A percentile compares a stretch with the other conserved stretches of the same genome.
phyloP scores from a whole-genome alignment of 2,888 invertebrate genomes.

The Idaea aversata region DNA sequence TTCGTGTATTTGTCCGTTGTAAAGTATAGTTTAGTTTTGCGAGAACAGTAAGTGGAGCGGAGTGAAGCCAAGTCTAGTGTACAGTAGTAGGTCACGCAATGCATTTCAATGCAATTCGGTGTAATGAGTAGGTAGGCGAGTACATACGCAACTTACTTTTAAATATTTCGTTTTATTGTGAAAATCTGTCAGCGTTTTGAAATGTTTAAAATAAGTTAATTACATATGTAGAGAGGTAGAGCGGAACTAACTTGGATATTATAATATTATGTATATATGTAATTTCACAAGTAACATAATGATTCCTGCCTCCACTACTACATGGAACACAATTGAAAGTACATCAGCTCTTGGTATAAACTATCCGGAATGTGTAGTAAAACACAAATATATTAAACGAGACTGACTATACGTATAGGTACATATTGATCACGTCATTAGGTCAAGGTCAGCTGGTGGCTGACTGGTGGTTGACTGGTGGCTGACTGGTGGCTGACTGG shows the following conservation, averaged over 20 bases:
- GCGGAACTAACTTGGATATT: neutral
- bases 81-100: conserved; percentile 23
- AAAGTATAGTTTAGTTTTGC: conserved; percentile 9
- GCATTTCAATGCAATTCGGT: conserved; percentile 16
- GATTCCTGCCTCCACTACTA: too few species aligned
- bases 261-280: neutral
- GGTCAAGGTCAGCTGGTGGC: neutral
- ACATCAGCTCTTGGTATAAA: neutral
- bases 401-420: neutral
- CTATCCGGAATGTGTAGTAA: neutral
- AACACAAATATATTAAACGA: neutral
- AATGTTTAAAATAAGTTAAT: neutral
- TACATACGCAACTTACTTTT: conserved; percentile 14
- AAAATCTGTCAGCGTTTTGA: neutral
- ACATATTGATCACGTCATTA: neutral
- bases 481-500: too few species aligned
- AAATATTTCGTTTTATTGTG: neutral
- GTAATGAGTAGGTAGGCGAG: conserved; percentile 11
- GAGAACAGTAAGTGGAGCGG: conserved; percentile 23
- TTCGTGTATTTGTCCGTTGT: conserved; percentile 13
- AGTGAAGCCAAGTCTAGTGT: neutral
- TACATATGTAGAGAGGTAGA: neutral
- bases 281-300: too few species aligned
- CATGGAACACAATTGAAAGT: too few species aligned
- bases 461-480: too few species aligned